phyloP scores from a whole-genome alignment of 2,888 invertebrate species.

The Epistrophe eligans region DNA sequence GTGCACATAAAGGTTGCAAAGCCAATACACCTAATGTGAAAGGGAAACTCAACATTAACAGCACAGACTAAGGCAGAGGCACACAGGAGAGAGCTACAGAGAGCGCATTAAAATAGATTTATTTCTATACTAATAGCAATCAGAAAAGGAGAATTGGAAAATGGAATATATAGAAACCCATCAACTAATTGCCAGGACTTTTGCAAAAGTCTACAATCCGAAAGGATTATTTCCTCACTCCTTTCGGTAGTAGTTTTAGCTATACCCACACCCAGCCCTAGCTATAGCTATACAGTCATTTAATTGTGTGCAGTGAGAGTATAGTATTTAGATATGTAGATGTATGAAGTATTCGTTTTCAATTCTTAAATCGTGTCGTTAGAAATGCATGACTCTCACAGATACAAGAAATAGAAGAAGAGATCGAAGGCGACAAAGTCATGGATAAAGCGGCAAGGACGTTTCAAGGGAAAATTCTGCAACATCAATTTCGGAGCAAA shows the following conservation, averaged over 20 bases:
- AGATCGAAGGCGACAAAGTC: constrained; percentile 4
- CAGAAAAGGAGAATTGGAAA: constrained; percentile 18
- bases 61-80: background rate
- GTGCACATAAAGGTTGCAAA: constrained; percentile 47
- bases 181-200: constrained; percentile 71
- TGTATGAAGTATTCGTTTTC: constrained; percentile 16
- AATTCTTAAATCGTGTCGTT: constrained; percentile 41
- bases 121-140: constrained; percentile 9
- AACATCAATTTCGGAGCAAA: constrained; percentile 63
- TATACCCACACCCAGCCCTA: background rate
- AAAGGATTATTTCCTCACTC: constrained; percentile 47
- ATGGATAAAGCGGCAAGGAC: constrained; percentile 4
- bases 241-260: background rate
- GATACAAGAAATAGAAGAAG: background rate
- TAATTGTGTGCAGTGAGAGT: constrained; percentile 46
- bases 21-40: constrained; percentile 24
- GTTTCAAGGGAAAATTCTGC: constrained; percentile 46
- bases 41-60: constrained; percentile 8
- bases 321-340: background rate
- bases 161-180: constrained; percentile 49
- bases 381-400: constrained; percentile 40
- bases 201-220: constrained; percentile 49
- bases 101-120: constrained; percentile 49
- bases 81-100: background rate
- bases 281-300: constrained; percentile 45